Conservation (phyloP, 1,140 invertebrate species). For the Mactra quadrangularis region DNA sequence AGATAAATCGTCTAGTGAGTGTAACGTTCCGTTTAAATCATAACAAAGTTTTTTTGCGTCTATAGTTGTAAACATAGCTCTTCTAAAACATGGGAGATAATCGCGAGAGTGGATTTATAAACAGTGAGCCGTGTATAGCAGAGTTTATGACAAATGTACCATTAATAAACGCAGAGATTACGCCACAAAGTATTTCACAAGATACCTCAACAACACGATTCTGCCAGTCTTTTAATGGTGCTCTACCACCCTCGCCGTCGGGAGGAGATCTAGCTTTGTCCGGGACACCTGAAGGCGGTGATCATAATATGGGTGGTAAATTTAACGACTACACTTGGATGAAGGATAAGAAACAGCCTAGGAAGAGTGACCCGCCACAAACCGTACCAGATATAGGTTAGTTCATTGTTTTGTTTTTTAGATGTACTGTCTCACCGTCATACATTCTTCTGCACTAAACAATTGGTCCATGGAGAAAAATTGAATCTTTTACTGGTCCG, state of each 20-base stretch:
- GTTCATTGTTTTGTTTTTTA: too few species aligned
- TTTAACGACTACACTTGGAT: constrained; percentile 98
- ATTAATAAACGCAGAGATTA: constrained; percentile 75
- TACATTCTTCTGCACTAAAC: too few species aligned
- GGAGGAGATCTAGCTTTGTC: constrained; percentile 50
- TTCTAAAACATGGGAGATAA: constrained; percentile 85
- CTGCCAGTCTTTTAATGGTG: constrained; percentile 85
- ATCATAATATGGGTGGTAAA: constrained; percentile 87
- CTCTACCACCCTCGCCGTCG: constrained; percentile 73
- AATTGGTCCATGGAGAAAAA: too few species aligned
- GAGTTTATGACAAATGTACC: constrained; percentile 92
- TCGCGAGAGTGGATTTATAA: constrained; percentile 94
- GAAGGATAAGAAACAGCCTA: constrained; percentile 98
- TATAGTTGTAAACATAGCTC: constrained; percentile 26
- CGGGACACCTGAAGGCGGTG: constrained; percentile 74
- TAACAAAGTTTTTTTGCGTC: neutral
- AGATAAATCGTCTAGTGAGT: neutral
- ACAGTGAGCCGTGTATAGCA: constrained; percentile 95
- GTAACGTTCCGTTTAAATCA: constrained; percentile 7
- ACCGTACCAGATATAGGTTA: constrained; percentile 61
- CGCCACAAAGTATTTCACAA: constrained; percentile 71
- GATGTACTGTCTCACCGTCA: too few species aligned
- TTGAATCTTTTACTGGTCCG: too few species aligned
- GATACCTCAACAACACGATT: neutral
- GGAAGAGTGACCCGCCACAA: constrained; percentile 86